Evolutionary conservation across 2,888 invertebrate genomes (phyloP).

Genomic region (Tenodera sinensis): DNA sequence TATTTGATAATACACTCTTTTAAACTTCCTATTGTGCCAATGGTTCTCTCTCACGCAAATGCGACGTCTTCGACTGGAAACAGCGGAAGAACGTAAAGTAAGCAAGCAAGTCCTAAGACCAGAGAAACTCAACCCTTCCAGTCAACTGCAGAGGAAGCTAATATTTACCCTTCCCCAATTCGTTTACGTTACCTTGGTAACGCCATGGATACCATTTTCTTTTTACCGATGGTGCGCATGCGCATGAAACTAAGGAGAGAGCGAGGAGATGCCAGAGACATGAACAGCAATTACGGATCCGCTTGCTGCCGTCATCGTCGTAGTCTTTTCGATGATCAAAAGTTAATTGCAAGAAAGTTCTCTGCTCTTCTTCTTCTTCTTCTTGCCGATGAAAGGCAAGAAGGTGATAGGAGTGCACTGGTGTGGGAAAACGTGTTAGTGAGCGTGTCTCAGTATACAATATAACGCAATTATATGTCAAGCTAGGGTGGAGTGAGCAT

Average conservation of each 20-base stretch:
- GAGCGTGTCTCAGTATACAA: not conserved
- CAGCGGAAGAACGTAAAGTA: not conserved
- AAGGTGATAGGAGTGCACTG: not conserved
- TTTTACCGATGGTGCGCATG: not conserved
- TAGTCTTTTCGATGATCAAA: slow-evolving; percentile 3
- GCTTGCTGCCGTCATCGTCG: not conserved
- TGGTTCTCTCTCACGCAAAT: not conserved
- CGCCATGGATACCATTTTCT: not conserved
- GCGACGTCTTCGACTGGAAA: not conserved
- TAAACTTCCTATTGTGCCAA: not conserved
- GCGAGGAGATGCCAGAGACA: not conserved
- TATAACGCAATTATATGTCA: not conserved
- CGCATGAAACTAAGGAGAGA: not conserved
- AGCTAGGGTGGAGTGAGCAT: not conserved
- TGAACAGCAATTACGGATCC: slow-evolving; percentile 1
- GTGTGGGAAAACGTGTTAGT: not conserved
- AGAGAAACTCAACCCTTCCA: not conserved
- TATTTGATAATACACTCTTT: not conserved
- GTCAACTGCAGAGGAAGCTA: not conserved
- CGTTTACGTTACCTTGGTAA: slow-evolving; percentile 1
- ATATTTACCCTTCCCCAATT: slow-evolving; percentile 4
- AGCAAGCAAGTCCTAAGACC: not conserved
- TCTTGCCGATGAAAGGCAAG: not conserved
- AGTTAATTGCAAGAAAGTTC: slow-evolving; percentile 4
- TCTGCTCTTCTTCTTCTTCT: not conserved